Evolutionary conservation across 2,888 invertebrate species (phyloP), one percentile per base, ranked within the genome.

Genomic region (Torymus auratus): DNA sequence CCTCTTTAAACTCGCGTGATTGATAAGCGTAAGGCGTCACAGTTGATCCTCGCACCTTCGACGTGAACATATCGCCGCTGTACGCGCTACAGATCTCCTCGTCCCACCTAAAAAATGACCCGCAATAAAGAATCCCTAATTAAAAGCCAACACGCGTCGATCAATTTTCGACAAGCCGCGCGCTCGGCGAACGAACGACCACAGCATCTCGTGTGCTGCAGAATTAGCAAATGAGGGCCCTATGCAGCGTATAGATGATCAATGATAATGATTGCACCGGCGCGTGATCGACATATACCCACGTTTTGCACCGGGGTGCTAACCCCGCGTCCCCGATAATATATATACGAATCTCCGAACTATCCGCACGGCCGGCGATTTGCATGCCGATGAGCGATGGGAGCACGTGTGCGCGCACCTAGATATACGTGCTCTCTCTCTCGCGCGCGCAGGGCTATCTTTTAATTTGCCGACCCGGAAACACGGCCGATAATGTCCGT

Each of bases 181-280:
- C 65, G 13, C 17, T 15, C 65, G 58, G 28, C 55, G 28, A 73
- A 64, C 53, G 13, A 55, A 64, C 23, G 55, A 53, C n/a, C n/a
- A 20, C 2, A 13, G 62, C 12, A 58, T 23, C 14, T 14, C 23
- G 2, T 28, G 28, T 7, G n/a, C 15, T 7, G 12, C 65, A 71
- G 61, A 68, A 78, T 78, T 73, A 73, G 72, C 67, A 67, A 78
- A 73, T 65, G 71, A 65, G 72, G 60, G 13, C 52, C 10, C 55
- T 62, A 28, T 10, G 13, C 55, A 13, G 41, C 56, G 83, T 83
- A 84, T 81, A 81, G 85, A 88, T 87, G 89, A 89, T 88, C 87
- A 88, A 88, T 88, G 89, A 88, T 88, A 88, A 88, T 88, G 88
- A 89, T 87, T 86, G 85, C 81, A 83, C 82, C 41, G 20, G 84